These are phyloP conservation scores for Hippolais icterina DNA, from an alignment of 2,113 vertebrate species.

Conservation along the genomic window DNA sequence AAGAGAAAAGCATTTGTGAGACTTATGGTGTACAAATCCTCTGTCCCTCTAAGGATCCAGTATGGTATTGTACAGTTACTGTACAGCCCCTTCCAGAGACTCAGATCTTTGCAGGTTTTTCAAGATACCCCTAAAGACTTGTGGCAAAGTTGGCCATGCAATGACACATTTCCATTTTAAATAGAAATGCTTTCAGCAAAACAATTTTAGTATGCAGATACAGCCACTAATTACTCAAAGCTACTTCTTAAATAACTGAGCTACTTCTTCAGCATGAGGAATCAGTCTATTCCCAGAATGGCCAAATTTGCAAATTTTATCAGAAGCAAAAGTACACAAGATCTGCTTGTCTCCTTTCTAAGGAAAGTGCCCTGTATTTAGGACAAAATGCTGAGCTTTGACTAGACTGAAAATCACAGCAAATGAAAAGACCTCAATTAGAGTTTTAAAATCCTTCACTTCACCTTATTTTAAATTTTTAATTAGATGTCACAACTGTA, in stretches of 20 bases:
- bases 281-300: background rate
- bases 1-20: background rate
- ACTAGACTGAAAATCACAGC: background rate
- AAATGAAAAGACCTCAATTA: background rate
- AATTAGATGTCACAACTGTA: background rate
- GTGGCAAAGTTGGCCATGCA: background rate
- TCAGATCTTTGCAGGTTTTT: background rate
- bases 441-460: background rate
- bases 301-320: background rate
- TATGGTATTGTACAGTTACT: background rate
- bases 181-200: background rate
- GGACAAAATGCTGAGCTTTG: background rate
- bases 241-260: constrained; percentile 10
- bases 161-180: constrained; percentile 22
- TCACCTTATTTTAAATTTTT: background rate
- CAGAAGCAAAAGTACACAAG: background rate
- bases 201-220: background rate
- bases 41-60: background rate
- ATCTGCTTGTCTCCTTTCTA: background rate
- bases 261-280: background rate
- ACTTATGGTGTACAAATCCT: background rate
- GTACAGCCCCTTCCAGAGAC: background rate
- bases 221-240: constrained; percentile 6
- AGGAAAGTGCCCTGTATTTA: background rate
- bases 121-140: background rate